Conservation (phyloP, 2,113 vertebrate species). For the Nymphicus hollandicus region DNA sequence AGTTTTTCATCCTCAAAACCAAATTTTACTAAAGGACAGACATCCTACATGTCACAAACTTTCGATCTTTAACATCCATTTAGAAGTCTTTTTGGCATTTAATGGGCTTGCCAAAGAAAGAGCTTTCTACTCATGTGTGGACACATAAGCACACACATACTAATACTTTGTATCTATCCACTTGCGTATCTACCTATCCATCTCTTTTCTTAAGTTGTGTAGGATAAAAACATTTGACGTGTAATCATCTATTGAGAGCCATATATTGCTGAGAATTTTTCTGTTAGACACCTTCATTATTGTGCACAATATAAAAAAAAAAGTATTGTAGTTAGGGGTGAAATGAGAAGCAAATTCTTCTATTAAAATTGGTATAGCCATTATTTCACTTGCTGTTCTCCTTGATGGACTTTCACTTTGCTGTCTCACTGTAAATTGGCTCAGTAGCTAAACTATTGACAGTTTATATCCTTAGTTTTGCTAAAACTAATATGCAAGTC, state of each 20-base stretch:
- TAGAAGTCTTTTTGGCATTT: not conserved
- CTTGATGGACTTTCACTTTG: not conserved
- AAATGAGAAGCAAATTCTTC: not conserved
- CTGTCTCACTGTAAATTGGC: not conserved
- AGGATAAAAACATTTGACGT: not conserved
- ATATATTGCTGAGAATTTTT: not conserved
- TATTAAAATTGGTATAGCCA: not conserved
- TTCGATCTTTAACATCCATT: not conserved
- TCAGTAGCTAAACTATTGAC: not conserved
- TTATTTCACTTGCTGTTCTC: not conserved
- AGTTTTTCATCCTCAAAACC: constrained; percentile 38
- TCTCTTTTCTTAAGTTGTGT: not conserved
- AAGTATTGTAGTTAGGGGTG: not conserved
- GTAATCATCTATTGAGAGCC: not conserved
- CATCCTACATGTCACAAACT: not conserved
- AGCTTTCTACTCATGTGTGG: not conserved
- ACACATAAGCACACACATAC: not conserved
- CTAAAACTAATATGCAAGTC: not conserved
- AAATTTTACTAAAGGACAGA: constrained; percentile 17
- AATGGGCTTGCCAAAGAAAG: not conserved
- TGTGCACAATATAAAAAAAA: not conserved
- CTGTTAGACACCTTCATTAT: not conserved
- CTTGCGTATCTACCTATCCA: not conserved
- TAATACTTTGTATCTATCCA: not conserved
- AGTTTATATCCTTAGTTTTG: not conserved